Conservation (phyloP, 2,888 invertebrate species). For the Drepanosiphum platanoidis region DNA sequence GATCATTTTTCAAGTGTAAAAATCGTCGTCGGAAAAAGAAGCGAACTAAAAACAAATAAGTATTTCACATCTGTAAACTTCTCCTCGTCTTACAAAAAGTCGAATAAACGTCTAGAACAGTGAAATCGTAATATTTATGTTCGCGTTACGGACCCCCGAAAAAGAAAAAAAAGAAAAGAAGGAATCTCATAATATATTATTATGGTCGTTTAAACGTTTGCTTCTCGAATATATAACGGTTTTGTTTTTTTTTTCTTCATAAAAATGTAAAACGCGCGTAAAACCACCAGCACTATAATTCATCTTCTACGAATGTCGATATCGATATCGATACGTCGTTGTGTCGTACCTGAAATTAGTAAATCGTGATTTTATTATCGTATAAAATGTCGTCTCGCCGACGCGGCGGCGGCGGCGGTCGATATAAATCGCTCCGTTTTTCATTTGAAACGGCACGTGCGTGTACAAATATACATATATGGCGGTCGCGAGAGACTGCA, state of each 20-base stretch:
- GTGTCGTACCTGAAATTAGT: too few relatives aligned
- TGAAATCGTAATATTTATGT: not conserved
- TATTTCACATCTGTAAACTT: not conserved
- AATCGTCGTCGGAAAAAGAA: not conserved
- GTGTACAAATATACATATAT: not conserved
- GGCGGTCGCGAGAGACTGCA: not conserved
- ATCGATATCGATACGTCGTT: too few relatives aligned
- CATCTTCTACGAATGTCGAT: too few relatives aligned
- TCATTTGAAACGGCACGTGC: not conserved
- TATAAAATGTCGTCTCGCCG: too few relatives aligned
- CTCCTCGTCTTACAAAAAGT: not conserved
- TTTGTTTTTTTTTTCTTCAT: too few relatives aligned
- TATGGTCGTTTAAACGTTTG: not conserved
- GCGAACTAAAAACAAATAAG: not conserved
- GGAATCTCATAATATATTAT: too few relatives aligned
- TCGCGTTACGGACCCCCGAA: not conserved
- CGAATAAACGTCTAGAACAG: not conserved
- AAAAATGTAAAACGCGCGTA: not conserved
- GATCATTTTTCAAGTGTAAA: not conserved
- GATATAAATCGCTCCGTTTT: constrained; percentile 5
- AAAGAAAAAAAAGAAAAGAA: not conserved
- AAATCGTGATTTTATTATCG: too few relatives aligned
- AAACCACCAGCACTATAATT: too few relatives aligned
- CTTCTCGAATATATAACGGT: not conserved
- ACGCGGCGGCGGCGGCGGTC: not conserved